Evolutionary conservation across 2,797 vertebrate genomes (phyloP).

Genomic region (Aselliscus stoliczkanus): DNA sequence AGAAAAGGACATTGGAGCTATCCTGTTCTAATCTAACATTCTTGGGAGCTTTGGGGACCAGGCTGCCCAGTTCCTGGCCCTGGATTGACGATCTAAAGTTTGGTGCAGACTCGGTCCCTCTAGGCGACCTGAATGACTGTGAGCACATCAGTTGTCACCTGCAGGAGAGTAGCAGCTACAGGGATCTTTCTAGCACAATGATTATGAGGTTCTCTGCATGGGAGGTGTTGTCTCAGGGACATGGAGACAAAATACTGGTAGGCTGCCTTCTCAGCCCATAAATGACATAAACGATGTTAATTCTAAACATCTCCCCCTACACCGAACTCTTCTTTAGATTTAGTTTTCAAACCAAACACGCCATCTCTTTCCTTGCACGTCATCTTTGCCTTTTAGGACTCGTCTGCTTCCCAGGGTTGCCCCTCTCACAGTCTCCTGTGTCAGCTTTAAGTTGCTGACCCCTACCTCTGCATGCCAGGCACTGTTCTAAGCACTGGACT

Average conservation of each 20-base stretch:
- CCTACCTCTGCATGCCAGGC: neutral
- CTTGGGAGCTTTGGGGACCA: neutral
- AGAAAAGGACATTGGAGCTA: too few species aligned
- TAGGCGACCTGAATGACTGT: neutral
- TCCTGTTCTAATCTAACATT: neutral
- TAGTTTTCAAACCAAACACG: neutral
- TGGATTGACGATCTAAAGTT: neutral
- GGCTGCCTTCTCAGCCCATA: neutral
- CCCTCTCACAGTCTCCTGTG: neutral
- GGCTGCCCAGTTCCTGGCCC: neutral
- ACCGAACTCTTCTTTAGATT: neutral
- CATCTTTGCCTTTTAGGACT: neutral
- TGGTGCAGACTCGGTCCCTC: accelerated
- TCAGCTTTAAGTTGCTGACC: neutral
- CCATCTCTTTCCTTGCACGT: neutral
- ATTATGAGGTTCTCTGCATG: neutral
- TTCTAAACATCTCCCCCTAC: neutral
- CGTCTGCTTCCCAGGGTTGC: neutral
- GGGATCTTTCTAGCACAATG: neutral
- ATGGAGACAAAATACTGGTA: neutral
- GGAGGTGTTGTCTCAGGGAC: neutral
- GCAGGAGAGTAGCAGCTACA: neutral
- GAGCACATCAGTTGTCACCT: neutral
- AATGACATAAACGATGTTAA: accelerated
- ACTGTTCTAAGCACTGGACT: neutral